Conservation (phyloP, 2,888 invertebrate species). For the Trichogramma dendrolimi region DNA sequence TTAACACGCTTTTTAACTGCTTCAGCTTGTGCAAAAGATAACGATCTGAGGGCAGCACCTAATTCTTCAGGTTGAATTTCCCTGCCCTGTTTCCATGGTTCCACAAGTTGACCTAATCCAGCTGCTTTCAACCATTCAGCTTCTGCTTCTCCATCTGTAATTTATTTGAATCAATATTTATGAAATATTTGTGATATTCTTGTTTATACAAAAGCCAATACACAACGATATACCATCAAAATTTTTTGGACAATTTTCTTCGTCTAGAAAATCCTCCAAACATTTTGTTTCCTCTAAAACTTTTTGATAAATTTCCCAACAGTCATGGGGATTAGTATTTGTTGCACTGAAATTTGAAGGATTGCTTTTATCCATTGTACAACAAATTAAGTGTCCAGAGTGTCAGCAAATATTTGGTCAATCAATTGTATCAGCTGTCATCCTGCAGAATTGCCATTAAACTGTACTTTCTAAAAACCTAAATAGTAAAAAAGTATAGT, state of each 20-base stretch:
- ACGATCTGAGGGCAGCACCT: constrained; percentile 56
- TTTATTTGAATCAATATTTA: neutral
- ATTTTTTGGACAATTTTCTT: constrained; percentile 56
- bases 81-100: constrained; percentile 66
- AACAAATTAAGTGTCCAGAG: neutral
- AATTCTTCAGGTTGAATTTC: constrained; percentile 59
- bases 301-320: constrained; percentile 66
- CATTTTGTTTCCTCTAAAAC: constrained; percentile 58
- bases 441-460: too few species aligned
- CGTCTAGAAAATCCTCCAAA: constrained; percentile 58
- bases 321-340: constrained; percentile 59
- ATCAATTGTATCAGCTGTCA: too few species aligned
- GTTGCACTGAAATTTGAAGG: constrained; percentile 40
- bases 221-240: constrained; percentile 41
- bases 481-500: too few species aligned
- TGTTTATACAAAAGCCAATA: neutral
- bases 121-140: constrained; percentile 73
- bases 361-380: constrained; percentile 43
- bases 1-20: constrained; percentile 71
- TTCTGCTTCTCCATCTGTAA: constrained; percentile 69
- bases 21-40: constrained; percentile 71
- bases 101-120: constrained; percentile 67
- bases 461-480: too few species aligned
- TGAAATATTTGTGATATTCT: constrained; percentile 1
- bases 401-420: too few species aligned